Evolutionary conservation across 2,797 vertebrate species (phyloP).

Genomic region (Lagorchestes hirsutus): DNA sequence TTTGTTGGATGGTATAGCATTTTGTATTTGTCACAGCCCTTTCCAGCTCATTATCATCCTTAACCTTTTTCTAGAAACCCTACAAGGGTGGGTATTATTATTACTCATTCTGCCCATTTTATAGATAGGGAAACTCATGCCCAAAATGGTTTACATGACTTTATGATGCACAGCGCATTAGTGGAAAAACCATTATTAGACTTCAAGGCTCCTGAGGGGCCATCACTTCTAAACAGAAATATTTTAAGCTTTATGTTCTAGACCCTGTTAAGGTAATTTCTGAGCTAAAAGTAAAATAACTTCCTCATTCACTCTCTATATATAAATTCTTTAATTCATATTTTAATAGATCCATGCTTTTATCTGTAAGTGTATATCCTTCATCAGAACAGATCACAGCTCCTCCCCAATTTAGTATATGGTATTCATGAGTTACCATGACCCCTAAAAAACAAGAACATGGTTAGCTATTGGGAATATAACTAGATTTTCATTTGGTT

Average conservation of each 20-base stretch:
- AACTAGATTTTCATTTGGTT: not conserved
- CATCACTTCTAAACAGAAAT: constrained; percentile 16
- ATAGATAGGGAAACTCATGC: constrained; percentile 30
- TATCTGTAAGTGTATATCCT: not conserved
- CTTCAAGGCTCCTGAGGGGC: not conserved
- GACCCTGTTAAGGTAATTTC: constrained; percentile 38
- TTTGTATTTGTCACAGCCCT: constrained; percentile 35
- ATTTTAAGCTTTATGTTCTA: constrained; percentile 54
- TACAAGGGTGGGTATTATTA: not conserved
- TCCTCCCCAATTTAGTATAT: not conserved
- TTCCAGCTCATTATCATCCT: constrained; percentile 2
- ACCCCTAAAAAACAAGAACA: not conserved
- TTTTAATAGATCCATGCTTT: not conserved
- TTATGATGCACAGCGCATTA: constrained; percentile 15
- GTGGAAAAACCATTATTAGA: constrained; percentile 37
- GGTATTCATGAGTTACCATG: not conserved
- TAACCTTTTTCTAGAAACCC: not conserved
- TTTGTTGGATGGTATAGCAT: constrained; percentile 23
- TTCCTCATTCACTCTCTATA: not conserved
- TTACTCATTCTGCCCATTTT: constrained; percentile 25
- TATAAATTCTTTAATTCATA: constrained; percentile 42
- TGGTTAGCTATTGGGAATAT: not conserved
- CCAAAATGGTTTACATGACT: constrained; percentile 25
- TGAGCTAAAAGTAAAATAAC: constrained; percentile 39
- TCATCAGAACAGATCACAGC: not conserved